These are phyloP conservation scores for Chrysolina haemoptera DNA, from an alignment of 2,888 invertebrate species.

Conservation along the genomic window DNA sequence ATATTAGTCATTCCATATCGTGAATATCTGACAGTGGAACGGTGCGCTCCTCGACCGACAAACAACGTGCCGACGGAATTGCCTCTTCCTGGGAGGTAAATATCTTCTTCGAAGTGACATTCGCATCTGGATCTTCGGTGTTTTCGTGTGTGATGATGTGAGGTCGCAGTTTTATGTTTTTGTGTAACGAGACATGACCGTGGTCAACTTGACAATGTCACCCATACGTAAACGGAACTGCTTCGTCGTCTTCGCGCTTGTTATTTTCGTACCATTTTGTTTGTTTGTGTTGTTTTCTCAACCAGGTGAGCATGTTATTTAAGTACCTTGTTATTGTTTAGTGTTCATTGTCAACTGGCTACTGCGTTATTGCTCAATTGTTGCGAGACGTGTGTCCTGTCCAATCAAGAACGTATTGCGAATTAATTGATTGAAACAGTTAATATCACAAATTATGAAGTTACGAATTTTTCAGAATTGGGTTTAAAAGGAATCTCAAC, in stretches of 20 bases:
- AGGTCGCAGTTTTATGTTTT: not conserved
- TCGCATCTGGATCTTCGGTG: not conserved
- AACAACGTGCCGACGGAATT: constrained; percentile 24
- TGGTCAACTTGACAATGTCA: constrained; percentile 66
- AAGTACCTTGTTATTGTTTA: not conserved
- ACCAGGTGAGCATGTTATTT: constrained; percentile 67
- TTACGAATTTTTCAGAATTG: no score
- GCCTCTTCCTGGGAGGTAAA: constrained; percentile 6
- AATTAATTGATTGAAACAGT: no score
- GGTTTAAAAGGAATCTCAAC: no score
- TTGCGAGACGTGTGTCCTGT: no score
- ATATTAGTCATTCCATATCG: constrained; percentile 41
- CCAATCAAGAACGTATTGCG: no score
- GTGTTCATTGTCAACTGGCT: not conserved
- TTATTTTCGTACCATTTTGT: constrained; percentile 74
- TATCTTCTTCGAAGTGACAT: not conserved
- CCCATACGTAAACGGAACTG: constrained; percentile 74
- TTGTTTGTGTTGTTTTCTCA: constrained; percentile 72
- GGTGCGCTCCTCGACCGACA: constrained; percentile 12
- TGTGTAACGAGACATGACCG: constrained; percentile 60
- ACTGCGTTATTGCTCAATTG: no score
- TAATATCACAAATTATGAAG: no score
- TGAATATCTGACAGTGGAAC: constrained; percentile 16
- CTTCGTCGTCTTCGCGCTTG: constrained; percentile 72
- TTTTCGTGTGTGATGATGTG: not conserved